Evolutionary conservation across 2,888 invertebrate genomes (phyloP), one percentile per base, ranked within the genome.

Genomic region (Brachyptera risi): DNA sequence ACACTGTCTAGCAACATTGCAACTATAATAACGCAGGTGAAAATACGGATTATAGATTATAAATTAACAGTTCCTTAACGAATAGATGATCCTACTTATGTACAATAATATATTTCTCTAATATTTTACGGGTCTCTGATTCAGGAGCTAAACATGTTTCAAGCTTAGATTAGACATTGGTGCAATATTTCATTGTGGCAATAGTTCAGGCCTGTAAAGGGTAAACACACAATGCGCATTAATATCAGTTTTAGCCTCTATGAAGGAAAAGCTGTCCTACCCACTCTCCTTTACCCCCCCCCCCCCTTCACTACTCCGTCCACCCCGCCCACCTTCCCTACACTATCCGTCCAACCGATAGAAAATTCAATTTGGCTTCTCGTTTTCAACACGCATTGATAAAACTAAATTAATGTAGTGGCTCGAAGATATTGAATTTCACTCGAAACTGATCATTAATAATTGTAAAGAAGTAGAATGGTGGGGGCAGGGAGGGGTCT

Each of bases 401-500:
- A 47, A 47, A 17, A 13, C 23, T 27, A 51, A 51, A 51, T 35
- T 51, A 51, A 51, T 51, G 51, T 27, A 51, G 31, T 51, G 51
- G 51, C 27, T 51, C 17, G 5, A 51, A 51, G 51, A 51, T 51
- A 51, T 51, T 51, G 51, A 51, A 51, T 51, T 51, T 51, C 27
- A 35, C 31, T 51, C 15, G 51, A 35, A 51, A 35, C 51, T 51
- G 15, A 27, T 51, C 51, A 51, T 51, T 51, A 51, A 51, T 51
- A 51, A 51, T 27, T 35, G 35, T 27, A 51, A 51, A 47, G 47
- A 47, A 47, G 23, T 11, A 23, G 19, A 24, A n/a, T n/a, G n/a
- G n/a, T n/a, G n/a, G n/a, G n/a, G n/a, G n/a, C n/a, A n/a, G n/a
- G n/a, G n/a, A n/a, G 47, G 47, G 47, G 21, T 47, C 21, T 47